Evolutionary conservation across 2,888 invertebrate genomes (phyloP).

Genomic region (Drepanosiphum platanoidis): DNA sequence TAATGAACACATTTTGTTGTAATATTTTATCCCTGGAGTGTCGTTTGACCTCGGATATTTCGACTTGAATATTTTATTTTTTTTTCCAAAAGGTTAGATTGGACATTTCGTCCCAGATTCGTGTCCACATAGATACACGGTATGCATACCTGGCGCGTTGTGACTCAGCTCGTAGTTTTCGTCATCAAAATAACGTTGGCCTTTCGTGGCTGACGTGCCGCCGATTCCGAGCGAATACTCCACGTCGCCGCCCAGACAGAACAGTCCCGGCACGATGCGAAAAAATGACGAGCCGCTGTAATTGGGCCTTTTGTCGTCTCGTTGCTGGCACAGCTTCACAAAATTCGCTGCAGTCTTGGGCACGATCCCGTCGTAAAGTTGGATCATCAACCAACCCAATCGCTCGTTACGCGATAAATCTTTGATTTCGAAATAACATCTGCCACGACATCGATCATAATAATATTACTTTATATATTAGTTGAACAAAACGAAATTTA

Average conservation of each 20-base stretch:
- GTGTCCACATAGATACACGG: background rate
- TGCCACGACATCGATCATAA: background rate
- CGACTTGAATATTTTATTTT: background rate
- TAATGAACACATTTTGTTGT: no score
- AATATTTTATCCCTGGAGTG: no score
- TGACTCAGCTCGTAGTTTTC: conserved; percentile 32
- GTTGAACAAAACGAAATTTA: no score
- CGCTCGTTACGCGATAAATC: background rate
- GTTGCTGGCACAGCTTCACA: background rate
- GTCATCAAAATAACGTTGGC: conserved; percentile 22
- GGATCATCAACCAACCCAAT: conserved; percentile 16
- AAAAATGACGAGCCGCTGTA: conserved; percentile 26
- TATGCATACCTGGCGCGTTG: conserved; percentile 11
- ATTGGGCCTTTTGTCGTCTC: background rate
- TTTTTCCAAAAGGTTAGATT: background rate
- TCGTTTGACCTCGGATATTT: background rate
- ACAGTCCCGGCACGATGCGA: conserved; percentile 6
- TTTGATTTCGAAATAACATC: conserved; percentile 28
- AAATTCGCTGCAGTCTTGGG: conserved; percentile 30
- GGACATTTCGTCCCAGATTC: background rate
- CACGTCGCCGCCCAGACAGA: conserved; percentile 46
- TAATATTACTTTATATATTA: no score
- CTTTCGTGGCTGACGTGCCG: background rate
- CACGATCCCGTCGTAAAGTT: conserved; percentile 33
- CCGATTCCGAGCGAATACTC: conserved; percentile 25